Evolutionary conservation across 2,888 invertebrate genomes (phyloP), one percentile per base, ranked within the genome.

Genomic region (Fissipunctia ypsillon): DNA sequence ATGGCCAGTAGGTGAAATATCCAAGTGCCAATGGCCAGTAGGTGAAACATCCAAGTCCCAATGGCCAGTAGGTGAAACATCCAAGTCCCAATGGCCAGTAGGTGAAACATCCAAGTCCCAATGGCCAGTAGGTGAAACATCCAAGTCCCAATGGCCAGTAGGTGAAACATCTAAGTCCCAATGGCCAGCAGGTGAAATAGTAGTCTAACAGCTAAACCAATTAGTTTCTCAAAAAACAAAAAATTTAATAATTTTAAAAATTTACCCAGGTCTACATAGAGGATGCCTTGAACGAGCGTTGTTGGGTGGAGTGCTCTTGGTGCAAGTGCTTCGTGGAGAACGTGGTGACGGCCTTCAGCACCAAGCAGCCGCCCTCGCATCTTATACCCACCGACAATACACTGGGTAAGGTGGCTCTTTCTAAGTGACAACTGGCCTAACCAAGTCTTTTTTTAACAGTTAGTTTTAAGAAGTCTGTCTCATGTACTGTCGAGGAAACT

Each of bases 291-390:
- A 99, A 98, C 59, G 99, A 99, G 90, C 97, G 99, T 52, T 97
- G 98, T 84, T 99, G 99, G 99, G 98, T 99, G 31, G 99, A 99
- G 91, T 97, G 98, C 87, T 97, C 98, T 0, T 98, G 98, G 94
- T 99, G 99, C 92, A 98, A 98, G 89, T 97, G 98, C 35, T 98
- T 99, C 91, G 98, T 99, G 0, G 98, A 99, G 87, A 99, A 99
- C 92, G 98, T 99, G 66, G 96, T 98, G 71, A 98, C 98, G 0
- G 98, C 98, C 1, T 98, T 99, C 93, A 97, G 97, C 85, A 99
- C 99, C 0, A 98, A 97, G 87, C 95, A 97, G 69, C 98, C 98
- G 0, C 97, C 98, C 0, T 96, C 97, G 61, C 97, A 97, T 79
- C 96, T 98, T 16, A 94, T 98, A 81, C 97, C 97, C 69, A 97